Evolutionary conservation across 2,113 vertebrate species (phyloP), one percentile per base, ranked within the genome.

Genomic region (Dasyornis broadbenti): DNA sequence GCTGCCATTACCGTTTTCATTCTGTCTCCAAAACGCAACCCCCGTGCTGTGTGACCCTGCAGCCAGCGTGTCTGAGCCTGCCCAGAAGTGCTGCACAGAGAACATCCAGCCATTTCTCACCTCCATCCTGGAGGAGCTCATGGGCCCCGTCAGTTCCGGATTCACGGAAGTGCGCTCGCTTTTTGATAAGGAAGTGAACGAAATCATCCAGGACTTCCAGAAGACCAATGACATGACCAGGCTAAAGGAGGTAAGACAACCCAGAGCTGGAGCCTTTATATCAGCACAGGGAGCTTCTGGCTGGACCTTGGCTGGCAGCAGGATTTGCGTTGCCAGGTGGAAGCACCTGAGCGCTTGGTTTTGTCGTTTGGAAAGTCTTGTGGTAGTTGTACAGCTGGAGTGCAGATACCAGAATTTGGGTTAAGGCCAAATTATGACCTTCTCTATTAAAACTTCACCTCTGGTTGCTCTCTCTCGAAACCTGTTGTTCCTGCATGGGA

Each of bases 41-140:
- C 1, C 69, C 92, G 53, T 82, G 11, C 59, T 91, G 2, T 96
- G 83, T 91, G 69, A 45, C 66, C 10, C 61, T 79, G 22, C 95
- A 99, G 99, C 94, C 7, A 97, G 95, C 53, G 98, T 99, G 24
- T 97, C 95, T 7, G 98, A 98, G 93, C 97, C 97, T 12, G 98
- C 98, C 3, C 98, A 98, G 94, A 97, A 96, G 73, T 98, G 98
- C 97, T 98, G 98, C 76, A 71, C 86, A 0, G 98, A 99, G 90
- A 96, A 95, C 0, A 98, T 99, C 47, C 98, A 98, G 91, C 99
- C 99, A 0, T 98, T 98, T 87, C 97, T 99, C 65, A 85, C 97
- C 1, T 98, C 98, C 10, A 93, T 99, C 40, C 97, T 99, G 95
- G 99, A 99, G 96, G 99, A 99, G 89, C 98, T 99, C 82, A 99